Evolutionary conservation across 1,140 invertebrate species (phyloP), one percentile per base, ranked within the genome.

Genomic region (Lepidurus arcticus): DNA sequence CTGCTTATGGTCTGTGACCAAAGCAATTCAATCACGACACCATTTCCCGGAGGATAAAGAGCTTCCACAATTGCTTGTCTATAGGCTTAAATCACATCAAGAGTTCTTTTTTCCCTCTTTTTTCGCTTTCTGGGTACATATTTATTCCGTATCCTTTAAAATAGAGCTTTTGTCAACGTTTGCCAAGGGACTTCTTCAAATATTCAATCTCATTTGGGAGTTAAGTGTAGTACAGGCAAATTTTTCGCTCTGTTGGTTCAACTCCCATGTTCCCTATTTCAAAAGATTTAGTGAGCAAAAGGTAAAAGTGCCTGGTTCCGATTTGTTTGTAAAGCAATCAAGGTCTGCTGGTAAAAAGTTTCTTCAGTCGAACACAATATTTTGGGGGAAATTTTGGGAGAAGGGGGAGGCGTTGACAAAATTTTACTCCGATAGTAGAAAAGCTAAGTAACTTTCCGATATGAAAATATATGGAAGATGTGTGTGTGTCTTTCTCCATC

Each of bases 291-390:
- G 21, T n/a, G 53, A 21, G 8, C 16, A 65, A 65, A 65, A 21
- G 53, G 16, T 65, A 65, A n/a, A 65, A 65, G 53, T 65, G 53
- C 53, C 53, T 65, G 21, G 7, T 21, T 9, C 16, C 16, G 53
- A n/a, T 65, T 65, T 65, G 53, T 65, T 65, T 65, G 53, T 65
- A 21, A 65, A 65, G 53, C 53, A 65, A 21, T 65, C 53, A 65
- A 65, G 21, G 21, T 21, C 21, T 21, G 1, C 53, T n/a, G 53
- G 53, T 65, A 65, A 16, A 65, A 65, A 65, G 16, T n/a, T 65
- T 65, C 21, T 21, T 5, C 13, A 16, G 16, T 65, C 45, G 13
- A 65, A 65, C 13, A 65, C 21, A 21, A 65, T 65, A 65, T 16
- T 9, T 9, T 21, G 7, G 53, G 21, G 21, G 21, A 65, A 65